Percentiles rank a stretch among this genome's conserved stretches.
Evolutionary conservation across 2,113 vertebrate genomes (phyloP).

Genomic region (Microcebus griseorufus): DNA sequence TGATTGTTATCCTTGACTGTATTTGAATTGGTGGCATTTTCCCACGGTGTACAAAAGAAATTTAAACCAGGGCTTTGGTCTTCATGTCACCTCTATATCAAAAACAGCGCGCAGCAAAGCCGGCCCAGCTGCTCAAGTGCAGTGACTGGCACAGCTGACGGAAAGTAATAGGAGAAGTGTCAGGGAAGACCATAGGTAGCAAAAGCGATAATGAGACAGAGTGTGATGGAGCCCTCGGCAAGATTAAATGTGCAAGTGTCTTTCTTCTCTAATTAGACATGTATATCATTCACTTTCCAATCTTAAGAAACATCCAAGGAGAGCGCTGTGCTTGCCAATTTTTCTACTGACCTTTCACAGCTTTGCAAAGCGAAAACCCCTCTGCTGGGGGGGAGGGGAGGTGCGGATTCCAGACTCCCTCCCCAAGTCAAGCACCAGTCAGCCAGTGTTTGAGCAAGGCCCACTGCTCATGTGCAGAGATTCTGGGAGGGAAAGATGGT

Average conservation of each 20-base stretch:
- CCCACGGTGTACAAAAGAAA: neutral
- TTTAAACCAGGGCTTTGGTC: neutral
- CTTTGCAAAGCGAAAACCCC: conserved; percentile 11
- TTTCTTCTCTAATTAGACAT: conserved; percentile 59
- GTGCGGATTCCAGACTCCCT: neutral
- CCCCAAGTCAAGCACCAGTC: neutral
- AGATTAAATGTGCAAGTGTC: neutral
- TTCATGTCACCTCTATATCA: neutral
- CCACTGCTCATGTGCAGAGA: neutral
- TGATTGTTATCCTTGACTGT: neutral
- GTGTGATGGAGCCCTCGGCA: neutral
- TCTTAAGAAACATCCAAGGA: conserved; percentile 6
- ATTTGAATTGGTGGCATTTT: neutral
- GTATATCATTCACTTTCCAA: conserved; percentile 41
- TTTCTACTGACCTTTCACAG: conserved; percentile 50
- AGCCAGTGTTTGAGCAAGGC: neutral
- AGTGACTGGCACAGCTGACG: neutral
- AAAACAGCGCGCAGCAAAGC: accelerated
- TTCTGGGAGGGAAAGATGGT: neutral
- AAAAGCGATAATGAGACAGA: neutral
- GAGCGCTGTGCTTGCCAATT: neutral
- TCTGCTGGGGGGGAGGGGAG: neutral
- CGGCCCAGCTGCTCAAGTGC: neutral
- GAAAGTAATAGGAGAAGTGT: conserved; percentile 51
- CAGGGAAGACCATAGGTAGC: neutral